Evolutionary conservation across 1,140 invertebrate species (phyloP).

Genomic region (Lepidurus apus): DNA sequence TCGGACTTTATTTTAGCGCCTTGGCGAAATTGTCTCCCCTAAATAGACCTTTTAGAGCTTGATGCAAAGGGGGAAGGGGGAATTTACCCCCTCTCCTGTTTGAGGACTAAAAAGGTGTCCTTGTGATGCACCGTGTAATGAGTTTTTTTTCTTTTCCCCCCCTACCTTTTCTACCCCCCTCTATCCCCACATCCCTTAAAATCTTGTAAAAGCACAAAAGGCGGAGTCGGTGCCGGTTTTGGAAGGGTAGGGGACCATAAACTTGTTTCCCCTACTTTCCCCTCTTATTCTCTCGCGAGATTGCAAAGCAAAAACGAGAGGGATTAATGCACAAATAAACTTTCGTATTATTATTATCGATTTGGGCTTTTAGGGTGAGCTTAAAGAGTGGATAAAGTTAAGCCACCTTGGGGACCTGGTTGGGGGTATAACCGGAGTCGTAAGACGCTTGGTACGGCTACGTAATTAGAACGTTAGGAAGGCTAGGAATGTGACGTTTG

Average conservation of each 20-base stretch:
- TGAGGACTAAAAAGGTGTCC: neutral
- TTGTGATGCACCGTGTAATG: slow-evolving; percentile 10
- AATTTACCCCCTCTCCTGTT: neutral
- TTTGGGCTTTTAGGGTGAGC: too few relatives aligned
- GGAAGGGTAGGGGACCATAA: neutral
- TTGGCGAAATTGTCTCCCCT: neutral
- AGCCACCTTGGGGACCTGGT: too few relatives aligned
- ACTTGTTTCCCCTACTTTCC: neutral
- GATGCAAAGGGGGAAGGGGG: neutral
- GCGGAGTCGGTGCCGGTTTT: neutral
- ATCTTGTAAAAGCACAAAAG: neutral
- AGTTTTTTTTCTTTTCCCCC: neutral
- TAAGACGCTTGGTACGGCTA: too few relatives aligned
- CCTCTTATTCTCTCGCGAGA: too few relatives aligned
- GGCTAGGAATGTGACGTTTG: too few relatives aligned
- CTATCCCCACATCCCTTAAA: neutral
- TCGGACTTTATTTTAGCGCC: neutral
- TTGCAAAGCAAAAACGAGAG: too few relatives aligned
- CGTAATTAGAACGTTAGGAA: too few relatives aligned
- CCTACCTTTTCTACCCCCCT: neutral
- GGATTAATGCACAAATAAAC: too few relatives aligned
- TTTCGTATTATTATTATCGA: too few relatives aligned
- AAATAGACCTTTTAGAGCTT: neutral
- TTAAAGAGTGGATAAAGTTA: too few relatives aligned
- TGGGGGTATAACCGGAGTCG: too few relatives aligned